These are phyloP conservation scores for Melanophora roralis DNA, from an alignment of 2,888 invertebrate species.

Conservation along the genomic window DNA sequence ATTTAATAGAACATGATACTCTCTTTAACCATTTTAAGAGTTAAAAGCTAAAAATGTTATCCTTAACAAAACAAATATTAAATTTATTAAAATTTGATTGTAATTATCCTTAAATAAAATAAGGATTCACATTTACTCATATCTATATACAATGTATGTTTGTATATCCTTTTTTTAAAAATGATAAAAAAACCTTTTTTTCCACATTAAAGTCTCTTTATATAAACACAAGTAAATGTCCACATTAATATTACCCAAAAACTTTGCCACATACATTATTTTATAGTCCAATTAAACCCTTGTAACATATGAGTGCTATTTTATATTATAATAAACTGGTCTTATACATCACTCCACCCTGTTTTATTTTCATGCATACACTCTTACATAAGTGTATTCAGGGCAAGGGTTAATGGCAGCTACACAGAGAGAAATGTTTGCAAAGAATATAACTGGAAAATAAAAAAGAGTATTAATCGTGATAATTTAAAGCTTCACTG, in stretches of 20 bases:
- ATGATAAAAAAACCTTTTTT: no score
- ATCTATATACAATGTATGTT: not conserved
- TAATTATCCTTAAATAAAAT: not conserved
- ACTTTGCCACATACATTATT: slow-evolving; percentile 60
- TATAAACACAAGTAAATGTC: not conserved
- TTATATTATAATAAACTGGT: slow-evolving; percentile 54
- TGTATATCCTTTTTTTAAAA: not conserved
- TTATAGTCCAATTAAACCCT: slow-evolving; percentile 61
- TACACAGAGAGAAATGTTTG: slow-evolving; percentile 19
- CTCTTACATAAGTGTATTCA: no score
- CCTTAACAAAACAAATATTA: not conserved
- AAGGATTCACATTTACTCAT: no score
- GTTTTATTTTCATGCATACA: not conserved
- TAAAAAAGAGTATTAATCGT: no score
- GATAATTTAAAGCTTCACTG: no score
- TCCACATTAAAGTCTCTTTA: no score
- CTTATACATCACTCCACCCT: slow-evolving; percentile 3
- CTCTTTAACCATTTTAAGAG: not conserved
- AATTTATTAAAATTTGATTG: not conserved
- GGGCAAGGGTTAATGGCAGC: slow-evolving; percentile 17
- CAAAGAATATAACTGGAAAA: no score
- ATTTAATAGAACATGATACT: not conserved
- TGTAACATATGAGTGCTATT: slow-evolving; percentile 61
- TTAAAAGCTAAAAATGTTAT: no score
- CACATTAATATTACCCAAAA: slow-evolving; percentile 45